These are phyloP conservation scores for Melipona bicolor DNA, from an alignment of 2,888 invertebrate species.

Conservation along the genomic window DNA sequence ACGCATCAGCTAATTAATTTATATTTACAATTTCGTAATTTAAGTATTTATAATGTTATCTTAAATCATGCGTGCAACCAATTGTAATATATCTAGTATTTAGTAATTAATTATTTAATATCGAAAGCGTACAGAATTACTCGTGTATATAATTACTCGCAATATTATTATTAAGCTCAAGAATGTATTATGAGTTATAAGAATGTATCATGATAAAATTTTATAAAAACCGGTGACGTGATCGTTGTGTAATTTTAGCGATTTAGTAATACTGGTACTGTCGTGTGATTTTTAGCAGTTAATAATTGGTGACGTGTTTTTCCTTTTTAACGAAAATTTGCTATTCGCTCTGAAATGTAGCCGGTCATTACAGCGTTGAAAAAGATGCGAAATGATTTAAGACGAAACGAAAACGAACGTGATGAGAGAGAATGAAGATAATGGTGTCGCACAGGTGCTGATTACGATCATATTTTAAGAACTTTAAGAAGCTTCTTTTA, in stretches of 20 bases:
- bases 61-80: slow-evolving; percentile 61
- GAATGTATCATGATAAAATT: no score
- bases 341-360: not conserved
- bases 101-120: not conserved
- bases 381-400: not conserved
- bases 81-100: slow-evolving; percentile 14
- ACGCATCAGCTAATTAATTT: not conserved
- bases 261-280: no score
- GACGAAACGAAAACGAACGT: not conserved
- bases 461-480: not conserved
- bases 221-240: no score
- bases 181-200: no score
- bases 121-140: no score
- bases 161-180: no score
- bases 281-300: no score
- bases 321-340: not conserved
- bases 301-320: not conserved
- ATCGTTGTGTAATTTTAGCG: no score
- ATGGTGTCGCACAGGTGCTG: not conserved
- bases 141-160: no score
- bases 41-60: not conserved
- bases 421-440: not conserved
- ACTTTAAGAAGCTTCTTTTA: not conserved
- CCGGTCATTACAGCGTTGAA: not conserved
- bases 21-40: slow-evolving; percentile 1